Evolutionary conservation across 2,113 vertebrate genomes (phyloP), one percentile per base, ranked within the genome.

Genomic region (Athene noctua): DNA sequence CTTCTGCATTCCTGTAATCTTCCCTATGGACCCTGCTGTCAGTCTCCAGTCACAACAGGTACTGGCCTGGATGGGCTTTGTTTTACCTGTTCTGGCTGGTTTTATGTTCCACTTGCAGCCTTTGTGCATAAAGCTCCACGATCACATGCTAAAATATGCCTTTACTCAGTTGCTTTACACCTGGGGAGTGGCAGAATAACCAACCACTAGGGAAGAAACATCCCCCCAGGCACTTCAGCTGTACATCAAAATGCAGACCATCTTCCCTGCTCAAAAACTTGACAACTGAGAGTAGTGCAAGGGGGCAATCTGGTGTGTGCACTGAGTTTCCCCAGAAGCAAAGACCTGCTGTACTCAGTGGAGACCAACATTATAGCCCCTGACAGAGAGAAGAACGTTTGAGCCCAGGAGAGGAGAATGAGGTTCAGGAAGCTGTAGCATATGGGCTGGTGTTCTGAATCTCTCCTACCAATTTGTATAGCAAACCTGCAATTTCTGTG

Each of bases 401-500:
- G 44, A 84, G 52, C 52, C 42, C 62, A 23, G 78, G 58, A 83
- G 90, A 92, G 29, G n/a, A 62, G 70, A 62, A 51, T 2, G 66
- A 82, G 70, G 46, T 36, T 80, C 62, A 65, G 73, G 91, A 94
- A 62, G 86, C 88, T 85, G 94, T 55, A 92, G 88, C 86, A 72
- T 14, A 72, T 21, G 54, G 80, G 80, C 84, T 92, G 62, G 12
- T 46, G 78, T 51, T 92, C 83, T 87, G 62, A 95, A 87, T 81
- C 58, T 71, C 83, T 90, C 70, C 85, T n/a, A 62, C 70, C 79
- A 79, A 94, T 97, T 92, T 87, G 93, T 92, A 46, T 13, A 89
- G 92, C 75, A 96, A 97, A 96, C 92, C 92, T 96, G 96, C 89
- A 87, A 70, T 91, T 95, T 94, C 95, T 91, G 80, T 82, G 95